These are phyloP conservation scores for Rhinophrynus dorsalis DNA, from an alignment of 2,797 vertebrate species.

Conservation along the genomic window DNA sequence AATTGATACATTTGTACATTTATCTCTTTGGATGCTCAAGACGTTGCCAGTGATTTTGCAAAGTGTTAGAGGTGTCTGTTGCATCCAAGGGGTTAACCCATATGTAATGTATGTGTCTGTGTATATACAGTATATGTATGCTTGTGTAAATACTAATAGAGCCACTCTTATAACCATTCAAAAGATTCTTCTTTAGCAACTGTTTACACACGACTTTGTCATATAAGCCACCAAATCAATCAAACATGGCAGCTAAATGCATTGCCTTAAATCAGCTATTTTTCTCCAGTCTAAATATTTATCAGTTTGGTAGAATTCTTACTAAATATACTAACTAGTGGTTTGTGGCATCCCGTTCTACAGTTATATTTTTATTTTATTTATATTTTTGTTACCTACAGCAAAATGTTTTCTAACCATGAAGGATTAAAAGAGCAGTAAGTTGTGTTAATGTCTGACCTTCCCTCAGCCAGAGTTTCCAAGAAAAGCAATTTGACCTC, in stretches of 20 bases:
- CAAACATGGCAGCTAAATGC: slow-evolving; percentile 34
- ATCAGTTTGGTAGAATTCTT: slow-evolving; percentile 12
- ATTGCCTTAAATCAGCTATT: slow-evolving; percentile 21
- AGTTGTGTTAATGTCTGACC: not conserved
- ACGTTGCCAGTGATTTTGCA: too few relatives aligned
- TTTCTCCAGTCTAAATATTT: slow-evolving; percentile 44
- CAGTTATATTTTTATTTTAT: slow-evolving; percentile 1
- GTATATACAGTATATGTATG: too few relatives aligned
- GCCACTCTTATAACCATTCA: slow-evolving; percentile 2
- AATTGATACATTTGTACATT: too few relatives aligned
- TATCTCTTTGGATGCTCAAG: too few relatives aligned
- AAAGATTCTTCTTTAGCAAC: slow-evolving; percentile 14
- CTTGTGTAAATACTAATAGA: not conserved
- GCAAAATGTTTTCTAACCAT: not conserved
- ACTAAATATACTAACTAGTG: slow-evolving; percentile 38
- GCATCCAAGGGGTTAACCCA: too few relatives aligned
- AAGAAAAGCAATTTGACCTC: too few relatives aligned
- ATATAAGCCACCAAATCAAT: slow-evolving; percentile 36
- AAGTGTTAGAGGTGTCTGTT: too few relatives aligned
- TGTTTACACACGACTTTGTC: slow-evolving; percentile 37
- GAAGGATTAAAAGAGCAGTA: not conserved
- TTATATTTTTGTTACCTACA: slow-evolving; percentile 7
- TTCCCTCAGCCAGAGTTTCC: too few relatives aligned
- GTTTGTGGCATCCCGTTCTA: slow-evolving; percentile 13
- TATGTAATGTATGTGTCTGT: too few relatives aligned